Evolutionary conservation across 2,797 vertebrate species (phyloP).

Genomic region (Geotria australis): DNA sequence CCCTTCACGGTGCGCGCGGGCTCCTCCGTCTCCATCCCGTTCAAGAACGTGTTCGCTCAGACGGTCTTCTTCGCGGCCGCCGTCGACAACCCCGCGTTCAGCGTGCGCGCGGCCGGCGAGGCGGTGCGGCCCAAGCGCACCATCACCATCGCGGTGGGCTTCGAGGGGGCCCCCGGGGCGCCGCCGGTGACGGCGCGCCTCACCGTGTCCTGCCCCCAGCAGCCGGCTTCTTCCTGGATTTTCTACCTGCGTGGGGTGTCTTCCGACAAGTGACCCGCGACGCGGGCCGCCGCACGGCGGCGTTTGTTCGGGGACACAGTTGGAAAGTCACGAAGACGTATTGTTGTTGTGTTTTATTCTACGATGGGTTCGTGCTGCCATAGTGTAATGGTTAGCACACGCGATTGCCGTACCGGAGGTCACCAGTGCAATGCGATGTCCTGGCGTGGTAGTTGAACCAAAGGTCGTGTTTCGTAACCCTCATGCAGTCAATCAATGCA

Average conservation of each 20-base stretch:
- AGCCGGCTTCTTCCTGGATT: constrained; percentile 18
- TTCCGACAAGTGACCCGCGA: constrained; percentile 2
- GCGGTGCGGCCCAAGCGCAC: constrained; percentile 20
- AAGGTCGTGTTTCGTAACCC: too few species aligned
- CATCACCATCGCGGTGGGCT: constrained; percentile 15
- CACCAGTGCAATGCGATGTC: too few species aligned
- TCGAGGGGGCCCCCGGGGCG: constrained; percentile 9
- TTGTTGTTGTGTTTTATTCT: too few species aligned
- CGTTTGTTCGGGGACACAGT: neutral
- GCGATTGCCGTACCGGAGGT: too few species aligned
- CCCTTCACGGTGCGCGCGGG: constrained; percentile 21
- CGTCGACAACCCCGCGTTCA: constrained; percentile 29
- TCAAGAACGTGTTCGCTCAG: constrained; percentile 44
- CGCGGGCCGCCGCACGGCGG: neutral
- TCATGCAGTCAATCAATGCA: too few species aligned
- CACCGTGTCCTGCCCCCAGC: constrained; percentile 16
- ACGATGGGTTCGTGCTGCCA: too few species aligned
- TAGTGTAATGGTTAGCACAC: too few species aligned
- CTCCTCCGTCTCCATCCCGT: constrained; percentile 18
- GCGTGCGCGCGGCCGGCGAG: constrained; percentile 11
- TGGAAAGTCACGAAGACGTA: too few species aligned
- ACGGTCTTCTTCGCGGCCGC: constrained; percentile 16
- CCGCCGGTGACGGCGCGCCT: constrained; percentile 18
- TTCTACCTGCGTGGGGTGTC: constrained; percentile 31
- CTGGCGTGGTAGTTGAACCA: too few species aligned